These are phyloP conservation scores for Pipistrellus pipistrellus DNA, from an alignment of 2,797 vertebrate species.

Conservation along the genomic window DNA sequence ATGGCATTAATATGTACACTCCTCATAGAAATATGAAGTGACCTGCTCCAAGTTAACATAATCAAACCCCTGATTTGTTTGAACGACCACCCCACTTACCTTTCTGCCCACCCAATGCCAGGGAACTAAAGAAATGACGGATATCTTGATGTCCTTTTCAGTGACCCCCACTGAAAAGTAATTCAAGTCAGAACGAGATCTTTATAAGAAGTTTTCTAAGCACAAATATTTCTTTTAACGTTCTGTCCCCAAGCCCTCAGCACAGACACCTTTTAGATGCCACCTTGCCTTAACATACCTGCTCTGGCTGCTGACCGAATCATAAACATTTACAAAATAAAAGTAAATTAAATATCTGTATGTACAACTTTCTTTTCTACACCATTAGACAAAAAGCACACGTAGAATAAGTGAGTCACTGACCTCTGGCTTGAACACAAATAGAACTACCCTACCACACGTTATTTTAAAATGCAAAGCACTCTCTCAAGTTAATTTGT, in stretches of 20 bases:
- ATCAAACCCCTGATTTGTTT: background rate
- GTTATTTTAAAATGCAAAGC: slow-evolving; percentile 86
- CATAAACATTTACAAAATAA: slow-evolving; percentile 4
- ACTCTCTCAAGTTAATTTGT: slow-evolving; percentile 85
- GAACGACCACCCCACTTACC: background rate
- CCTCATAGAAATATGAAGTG: background rate
- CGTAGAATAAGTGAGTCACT: slow-evolving; percentile 16
- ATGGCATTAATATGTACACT: background rate
- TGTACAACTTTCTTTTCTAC: slow-evolving; percentile 46
- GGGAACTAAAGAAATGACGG: slow-evolving; percentile 25
- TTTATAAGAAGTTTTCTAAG: slow-evolving; percentile 45
- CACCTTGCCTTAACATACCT: background rate
- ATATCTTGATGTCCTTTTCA: background rate
- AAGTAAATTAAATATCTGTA: slow-evolving; percentile 64
- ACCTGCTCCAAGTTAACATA: background rate
- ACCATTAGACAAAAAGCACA: background rate
- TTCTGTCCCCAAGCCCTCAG: background rate
- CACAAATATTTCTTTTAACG: slow-evolving; percentile 20
- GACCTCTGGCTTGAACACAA: slow-evolving; percentile 73
- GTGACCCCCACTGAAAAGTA: background rate
- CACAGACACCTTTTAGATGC: background rate
- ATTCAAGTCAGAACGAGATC: slow-evolving; percentile 46
- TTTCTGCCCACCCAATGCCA: background rate
- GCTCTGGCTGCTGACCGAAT: slow-evolving; percentile 16
- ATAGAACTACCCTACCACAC: slow-evolving; percentile 33